Conservation (phyloP, 2,113 vertebrate genomes). For the Electrona antarctica region DNA sequence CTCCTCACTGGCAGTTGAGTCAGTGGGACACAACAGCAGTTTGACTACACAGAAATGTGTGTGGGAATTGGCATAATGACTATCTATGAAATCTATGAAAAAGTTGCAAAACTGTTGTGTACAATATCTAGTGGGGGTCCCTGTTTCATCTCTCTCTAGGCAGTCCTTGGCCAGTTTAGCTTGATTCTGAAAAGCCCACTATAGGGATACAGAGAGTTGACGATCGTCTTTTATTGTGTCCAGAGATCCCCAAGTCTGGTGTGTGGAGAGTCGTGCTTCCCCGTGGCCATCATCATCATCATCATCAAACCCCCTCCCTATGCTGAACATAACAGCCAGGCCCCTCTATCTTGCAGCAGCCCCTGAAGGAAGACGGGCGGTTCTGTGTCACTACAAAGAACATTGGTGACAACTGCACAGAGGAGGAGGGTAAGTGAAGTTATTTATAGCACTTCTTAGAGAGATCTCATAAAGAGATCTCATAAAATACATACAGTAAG, state of each 20-base stretch:
- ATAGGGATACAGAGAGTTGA: not conserved
- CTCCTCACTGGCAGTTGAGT: too few species aligned
- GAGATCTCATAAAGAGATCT: too few species aligned
- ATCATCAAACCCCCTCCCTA: not conserved
- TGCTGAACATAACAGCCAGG: not conserved
- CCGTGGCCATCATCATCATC: not conserved
- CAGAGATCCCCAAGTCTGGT: constrained; percentile 18
- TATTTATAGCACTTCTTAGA: too few species aligned
- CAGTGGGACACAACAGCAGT: too few species aligned
- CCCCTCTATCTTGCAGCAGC: not conserved
- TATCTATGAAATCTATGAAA: too few species aligned
- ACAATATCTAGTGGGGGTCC: too few species aligned
- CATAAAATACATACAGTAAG: too few species aligned
- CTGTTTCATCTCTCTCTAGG: too few species aligned
- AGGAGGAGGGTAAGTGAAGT: not conserved
- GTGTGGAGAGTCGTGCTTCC: not conserved
- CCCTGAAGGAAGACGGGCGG: not conserved
- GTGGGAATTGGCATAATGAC: too few species aligned
- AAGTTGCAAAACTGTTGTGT: too few species aligned
- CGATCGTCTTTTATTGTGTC: not conserved
- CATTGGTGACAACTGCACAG: not conserved
- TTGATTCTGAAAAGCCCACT: not conserved
- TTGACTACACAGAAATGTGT: too few species aligned
- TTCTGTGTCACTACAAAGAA: not conserved
- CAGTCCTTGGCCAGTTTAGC: not conserved